These are phyloP conservation scores for Halichoeres trimaculatus DNA, from an alignment of 2,113 vertebrate genomes.

Conservation along the genomic window DNA sequence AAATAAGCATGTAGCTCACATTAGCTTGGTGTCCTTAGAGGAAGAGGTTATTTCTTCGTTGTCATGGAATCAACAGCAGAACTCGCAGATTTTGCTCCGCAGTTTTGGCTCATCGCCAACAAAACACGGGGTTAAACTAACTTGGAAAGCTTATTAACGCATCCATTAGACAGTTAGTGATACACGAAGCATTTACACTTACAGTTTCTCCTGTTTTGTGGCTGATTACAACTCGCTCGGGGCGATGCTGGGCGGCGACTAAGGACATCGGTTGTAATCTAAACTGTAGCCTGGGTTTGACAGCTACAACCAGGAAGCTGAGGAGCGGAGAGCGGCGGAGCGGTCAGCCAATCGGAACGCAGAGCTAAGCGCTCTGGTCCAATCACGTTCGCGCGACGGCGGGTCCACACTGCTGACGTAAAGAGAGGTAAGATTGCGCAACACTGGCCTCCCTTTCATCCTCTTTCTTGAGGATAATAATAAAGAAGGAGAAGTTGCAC, in stretches of 20 bases:
- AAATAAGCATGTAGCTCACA: neutral
- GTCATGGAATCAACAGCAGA: neutral
- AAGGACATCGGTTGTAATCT: conserved; percentile 31
- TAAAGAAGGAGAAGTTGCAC: conserved; percentile 27
- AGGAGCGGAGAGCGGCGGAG: conserved; percentile 31
- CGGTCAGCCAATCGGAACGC: conserved; percentile 50
- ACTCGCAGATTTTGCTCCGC: conserved; percentile 5
- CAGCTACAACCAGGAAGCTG: conserved; percentile 66
- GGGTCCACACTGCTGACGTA: conserved; percentile 30
- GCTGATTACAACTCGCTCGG: conserved; percentile 31
- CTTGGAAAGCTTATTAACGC: neutral
- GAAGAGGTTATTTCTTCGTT: neutral
- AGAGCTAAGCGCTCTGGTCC: neutral
- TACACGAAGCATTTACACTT: conserved; percentile 53
- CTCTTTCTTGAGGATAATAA: conserved; percentile 42
- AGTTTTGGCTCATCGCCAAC: neutral
- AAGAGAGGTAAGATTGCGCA: conserved; percentile 12
- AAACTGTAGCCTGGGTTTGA: conserved; percentile 30
- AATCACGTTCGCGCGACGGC: conserved; percentile 47
- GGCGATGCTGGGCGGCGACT: conserved; percentile 29
- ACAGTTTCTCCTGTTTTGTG: conserved; percentile 47
- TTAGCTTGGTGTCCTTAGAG: neutral
- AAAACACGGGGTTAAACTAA: neutral
- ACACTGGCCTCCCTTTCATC: neutral
- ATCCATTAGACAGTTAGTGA: neutral